Conservation (phyloP, 2,888 invertebrate species). For the Pachymerium ferrugineum region DNA sequence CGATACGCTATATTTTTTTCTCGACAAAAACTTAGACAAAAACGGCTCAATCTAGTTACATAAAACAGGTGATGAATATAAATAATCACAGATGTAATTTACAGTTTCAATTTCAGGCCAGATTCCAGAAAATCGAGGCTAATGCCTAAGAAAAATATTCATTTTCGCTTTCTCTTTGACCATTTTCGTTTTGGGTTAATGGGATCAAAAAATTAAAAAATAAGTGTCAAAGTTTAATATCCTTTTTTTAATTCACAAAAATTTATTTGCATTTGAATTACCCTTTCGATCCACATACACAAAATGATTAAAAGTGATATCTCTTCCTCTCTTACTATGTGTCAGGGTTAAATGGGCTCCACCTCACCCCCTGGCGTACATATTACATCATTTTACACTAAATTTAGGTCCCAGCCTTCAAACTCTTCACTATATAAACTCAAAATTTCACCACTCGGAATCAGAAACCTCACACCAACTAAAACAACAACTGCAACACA, state of each 20-base stretch:
- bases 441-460: not conserved
- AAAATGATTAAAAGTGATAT: not conserved
- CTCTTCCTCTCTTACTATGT: not conserved
- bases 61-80: not conserved
- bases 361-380: not conserved
- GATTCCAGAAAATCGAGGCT: not conserved
- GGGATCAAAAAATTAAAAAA: not conserved
- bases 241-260: not conserved
- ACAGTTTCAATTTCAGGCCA: not conserved
- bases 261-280: conserved; percentile 20
- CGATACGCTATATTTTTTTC: not conserved
- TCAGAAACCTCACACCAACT: not conserved
- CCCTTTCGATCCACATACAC: not conserved
- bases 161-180: not conserved
- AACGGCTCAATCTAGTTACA: not conserved
- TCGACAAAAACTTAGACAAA: not conserved
- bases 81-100: not conserved
- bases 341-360: conserved; percentile 14
- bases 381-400: not conserved
- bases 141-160: not conserved
- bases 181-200: conserved; percentile 7
- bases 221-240: not conserved
- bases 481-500: too few relatives aligned
- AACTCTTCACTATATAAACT: not conserved
- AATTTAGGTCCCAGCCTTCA: conserved; percentile 1